Conservation (phyloP, 2,888 invertebrate genomes). For the Drosophila maculinotata region DNA sequence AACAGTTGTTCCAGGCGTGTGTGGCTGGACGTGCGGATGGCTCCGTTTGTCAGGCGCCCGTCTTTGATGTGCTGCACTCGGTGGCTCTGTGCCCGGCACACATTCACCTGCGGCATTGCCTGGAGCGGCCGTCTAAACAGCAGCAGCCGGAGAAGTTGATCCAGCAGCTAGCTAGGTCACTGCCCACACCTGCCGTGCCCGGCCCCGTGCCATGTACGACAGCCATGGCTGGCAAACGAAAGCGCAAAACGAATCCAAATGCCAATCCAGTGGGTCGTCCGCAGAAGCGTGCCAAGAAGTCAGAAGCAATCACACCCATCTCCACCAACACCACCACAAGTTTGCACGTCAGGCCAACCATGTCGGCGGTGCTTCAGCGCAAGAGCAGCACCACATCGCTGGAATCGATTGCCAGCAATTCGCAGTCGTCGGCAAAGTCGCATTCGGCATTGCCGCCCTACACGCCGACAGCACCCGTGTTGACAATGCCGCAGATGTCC, state of each 20-base stretch:
- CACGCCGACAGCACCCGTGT: conserved; percentile 31
- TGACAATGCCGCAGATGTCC: conserved; percentile 53
- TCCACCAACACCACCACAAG: conserved; percentile 4
- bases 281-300: conserved; percentile 87
- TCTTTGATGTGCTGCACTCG: conserved; percentile 91
- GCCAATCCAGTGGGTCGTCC: conserved; percentile 84
- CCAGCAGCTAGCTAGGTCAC: conserved; percentile 16
- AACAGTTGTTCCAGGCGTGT: conserved; percentile 92
- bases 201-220: conserved; percentile 13
- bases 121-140: conserved; percentile 70
- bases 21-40: conserved; percentile 92
- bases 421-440: conserved; percentile 78
- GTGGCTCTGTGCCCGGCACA: conserved; percentile 95
- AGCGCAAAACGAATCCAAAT: conserved; percentile 70
- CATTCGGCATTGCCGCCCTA: conserved; percentile 62
- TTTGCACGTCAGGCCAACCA: conserved; percentile 41
- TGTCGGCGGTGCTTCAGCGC: conserved; percentile 76
- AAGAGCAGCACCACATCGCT: conserved; percentile 84
- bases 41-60: conserved; percentile 91
- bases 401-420: conserved; percentile 83
- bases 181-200: conserved; percentile 24
- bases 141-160: conserved; percentile 9
- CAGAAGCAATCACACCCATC: conserved; percentile 25
- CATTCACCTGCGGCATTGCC: conserved; percentile 91
- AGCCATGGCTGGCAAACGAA: conserved; percentile 47